Evolutionary conservation across 1,140 invertebrate species (phyloP).

Genomic region (Andricus grossulariae): DNA sequence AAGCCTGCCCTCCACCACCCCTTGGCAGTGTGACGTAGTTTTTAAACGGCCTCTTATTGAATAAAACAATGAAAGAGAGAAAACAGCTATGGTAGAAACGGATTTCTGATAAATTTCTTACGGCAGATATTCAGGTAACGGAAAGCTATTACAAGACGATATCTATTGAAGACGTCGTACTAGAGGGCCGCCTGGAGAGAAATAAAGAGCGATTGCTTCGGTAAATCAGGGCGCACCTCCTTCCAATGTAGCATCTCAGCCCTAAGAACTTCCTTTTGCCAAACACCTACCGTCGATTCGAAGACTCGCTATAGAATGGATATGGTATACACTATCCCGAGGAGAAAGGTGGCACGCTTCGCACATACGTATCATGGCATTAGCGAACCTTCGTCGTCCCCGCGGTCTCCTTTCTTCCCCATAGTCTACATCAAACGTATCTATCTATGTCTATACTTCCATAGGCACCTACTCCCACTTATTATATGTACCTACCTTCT

Average conservation of each 20-base stretch:
- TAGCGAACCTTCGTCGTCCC: slow-evolving; percentile 67
- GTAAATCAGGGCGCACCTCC: slow-evolving; percentile 71
- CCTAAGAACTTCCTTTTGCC: slow-evolving; percentile 23
- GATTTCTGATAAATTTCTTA: slow-evolving; percentile 64
- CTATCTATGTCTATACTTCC: slow-evolving; percentile 9
- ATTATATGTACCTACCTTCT: slow-evolving; percentile 42
- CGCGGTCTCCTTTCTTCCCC: slow-evolving; percentile 48
- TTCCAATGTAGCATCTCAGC: slow-evolving; percentile 45
- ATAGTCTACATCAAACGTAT: slow-evolving; percentile 41
- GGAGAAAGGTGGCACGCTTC: slow-evolving; percentile 44
- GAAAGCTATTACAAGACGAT: slow-evolving; percentile 76
- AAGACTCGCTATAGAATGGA: slow-evolving; percentile 37
- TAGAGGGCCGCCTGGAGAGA: slow-evolving; percentile 75
- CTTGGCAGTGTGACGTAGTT: too few relatives aligned
- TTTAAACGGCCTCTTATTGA: slow-evolving; percentile 24
- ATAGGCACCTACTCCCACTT: slow-evolving; percentile 19
- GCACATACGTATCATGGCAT: slow-evolving; percentile 74
- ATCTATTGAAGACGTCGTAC: slow-evolving; percentile 71
- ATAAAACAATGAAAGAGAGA: slow-evolving; percentile 49
- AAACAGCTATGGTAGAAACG: slow-evolving; percentile 20
- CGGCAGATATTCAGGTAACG: slow-evolving; percentile 73
- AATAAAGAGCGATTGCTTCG: slow-evolving; percentile 76
- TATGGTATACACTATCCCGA: slow-evolving; percentile 9
- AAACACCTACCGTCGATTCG: slow-evolving; percentile 47
- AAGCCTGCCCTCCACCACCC: too few relatives aligned